phyloP scores from a whole-genome alignment of 2,888 invertebrate species.

The Cephonodes hylas region DNA sequence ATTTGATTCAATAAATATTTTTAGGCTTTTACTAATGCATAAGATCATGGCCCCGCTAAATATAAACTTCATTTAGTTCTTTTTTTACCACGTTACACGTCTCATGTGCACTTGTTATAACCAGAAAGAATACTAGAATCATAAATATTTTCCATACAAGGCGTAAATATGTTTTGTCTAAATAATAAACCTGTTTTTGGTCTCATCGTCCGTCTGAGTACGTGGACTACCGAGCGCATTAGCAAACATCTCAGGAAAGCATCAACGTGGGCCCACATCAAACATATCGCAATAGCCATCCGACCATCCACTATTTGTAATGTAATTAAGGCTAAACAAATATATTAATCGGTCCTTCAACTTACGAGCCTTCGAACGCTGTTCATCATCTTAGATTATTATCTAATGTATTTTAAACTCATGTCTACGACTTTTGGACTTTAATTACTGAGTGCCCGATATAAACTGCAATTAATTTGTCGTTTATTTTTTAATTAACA shows the following conservation, averaged over 20 bases:
- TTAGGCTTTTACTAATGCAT: no score
- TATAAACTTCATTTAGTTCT: no score
- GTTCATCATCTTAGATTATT: not conserved
- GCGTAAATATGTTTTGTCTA: not conserved
- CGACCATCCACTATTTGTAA: constrained; percentile 48
- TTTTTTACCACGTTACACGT: no score
- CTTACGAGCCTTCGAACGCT: constrained; percentile 30
- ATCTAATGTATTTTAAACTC: not conserved
- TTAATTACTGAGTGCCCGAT: not conserved
- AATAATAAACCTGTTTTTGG: not conserved
- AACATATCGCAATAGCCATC: constrained; percentile 65
- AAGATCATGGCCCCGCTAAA: no score
- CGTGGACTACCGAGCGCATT: constrained; percentile 30
- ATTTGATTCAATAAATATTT: no score
- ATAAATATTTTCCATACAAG: not conserved
- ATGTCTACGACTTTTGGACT: not conserved
- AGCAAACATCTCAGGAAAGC: constrained; percentile 30
- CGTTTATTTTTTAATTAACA: not conserved
- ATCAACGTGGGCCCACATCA: constrained; percentile 37
- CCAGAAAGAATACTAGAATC: not conserved
- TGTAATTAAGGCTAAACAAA: constrained; percentile 72
- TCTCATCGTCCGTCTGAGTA: not conserved
- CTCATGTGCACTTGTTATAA: not conserved
- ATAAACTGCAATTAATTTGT: not conserved
- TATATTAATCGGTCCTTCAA: constrained; percentile 69